Conservation (phyloP, 92 coral and sea anemone species). For the Siderastrea siderea region DNA sequence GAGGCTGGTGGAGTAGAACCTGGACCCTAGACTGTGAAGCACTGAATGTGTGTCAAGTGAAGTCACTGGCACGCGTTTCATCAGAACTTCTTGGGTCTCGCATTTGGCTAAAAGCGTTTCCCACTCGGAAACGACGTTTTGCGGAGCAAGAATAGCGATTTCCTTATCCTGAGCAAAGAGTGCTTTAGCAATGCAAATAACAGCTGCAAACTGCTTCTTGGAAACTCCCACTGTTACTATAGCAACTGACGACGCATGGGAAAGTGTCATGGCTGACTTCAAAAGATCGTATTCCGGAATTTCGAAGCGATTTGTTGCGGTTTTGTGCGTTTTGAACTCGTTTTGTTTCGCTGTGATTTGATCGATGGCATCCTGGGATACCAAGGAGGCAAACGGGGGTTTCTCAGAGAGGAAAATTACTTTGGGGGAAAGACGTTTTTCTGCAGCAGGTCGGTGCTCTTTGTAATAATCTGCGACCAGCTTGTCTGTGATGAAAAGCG, state of each 20-base stretch:
- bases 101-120: slow-evolving; percentile 3
- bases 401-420: slow-evolving; percentile 35
- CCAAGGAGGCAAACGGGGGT: slow-evolving; percentile 39
- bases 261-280: slow-evolving; percentile 13
- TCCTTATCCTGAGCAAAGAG: slow-evolving; percentile 31
- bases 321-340: neutral
- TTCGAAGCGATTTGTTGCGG: neutral
- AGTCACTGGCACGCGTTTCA: neutral
- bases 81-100: neutral
- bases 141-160: neutral
- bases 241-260: slow-evolving; percentile 40
- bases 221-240: slow-evolving; percentile 1
- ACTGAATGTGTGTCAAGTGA: neutral
- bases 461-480: slow-evolving; percentile 11
- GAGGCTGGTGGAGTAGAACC: slow-evolving; percentile 19
- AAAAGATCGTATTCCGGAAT: neutral
- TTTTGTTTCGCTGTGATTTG: neutral
- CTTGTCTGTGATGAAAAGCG: slow-evolving; percentile 16
- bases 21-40: neutral
- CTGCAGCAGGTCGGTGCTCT: neutral
- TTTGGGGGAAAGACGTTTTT: neutral
- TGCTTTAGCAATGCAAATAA: slow-evolving; percentile 8
- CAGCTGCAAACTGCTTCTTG: neutral
- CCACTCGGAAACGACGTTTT: slow-evolving; percentile 7
- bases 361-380: slow-evolving; percentile 27